Conservation (phyloP, 2,113 vertebrate genomes). For the Sturnus vulgaris region DNA sequence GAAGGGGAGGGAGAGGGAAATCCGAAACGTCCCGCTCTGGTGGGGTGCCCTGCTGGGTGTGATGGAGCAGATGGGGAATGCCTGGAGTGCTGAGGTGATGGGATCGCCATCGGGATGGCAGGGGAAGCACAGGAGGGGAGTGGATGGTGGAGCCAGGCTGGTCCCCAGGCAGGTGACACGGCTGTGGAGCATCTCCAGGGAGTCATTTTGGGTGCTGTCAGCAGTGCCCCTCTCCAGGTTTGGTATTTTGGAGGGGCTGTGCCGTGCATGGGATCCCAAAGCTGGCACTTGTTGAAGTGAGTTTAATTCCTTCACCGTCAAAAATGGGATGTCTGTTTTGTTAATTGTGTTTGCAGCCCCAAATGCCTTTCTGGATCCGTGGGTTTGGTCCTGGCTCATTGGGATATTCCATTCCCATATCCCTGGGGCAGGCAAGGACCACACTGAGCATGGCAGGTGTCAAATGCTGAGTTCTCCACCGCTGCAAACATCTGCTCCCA, state of each 20-base stretch:
- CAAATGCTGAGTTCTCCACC: neutral
- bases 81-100: neutral
- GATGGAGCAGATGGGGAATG: fast-evolving
- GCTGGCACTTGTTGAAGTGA: neutral
- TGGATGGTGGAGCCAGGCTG: neutral
- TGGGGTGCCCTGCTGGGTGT: neutral
- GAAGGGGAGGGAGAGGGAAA: neutral
- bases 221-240: fast-evolving
- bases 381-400: fast-evolving
- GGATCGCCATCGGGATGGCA: fast-evolving
- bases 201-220: neutral
- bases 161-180: fast-evolving
- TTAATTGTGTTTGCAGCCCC: fast-evolving
- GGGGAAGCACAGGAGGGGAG: neutral
- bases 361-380: fast-evolving
- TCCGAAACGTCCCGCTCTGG: fast-evolving
- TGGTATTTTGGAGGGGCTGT: fast-evolving
- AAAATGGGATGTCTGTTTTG: fast-evolving
- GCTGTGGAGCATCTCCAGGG: neutral
- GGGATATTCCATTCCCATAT: neutral
- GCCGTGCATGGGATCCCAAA: fast-evolving
- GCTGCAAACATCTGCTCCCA: fast-evolving
- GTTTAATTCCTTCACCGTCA: neutral
- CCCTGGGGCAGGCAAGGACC: neutral
- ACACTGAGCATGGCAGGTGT: fast-evolving